These are phyloP conservation scores for Eucera pruinosa DNA, from an alignment of 2,888 invertebrate species.

Conservation along the genomic window DNA sequence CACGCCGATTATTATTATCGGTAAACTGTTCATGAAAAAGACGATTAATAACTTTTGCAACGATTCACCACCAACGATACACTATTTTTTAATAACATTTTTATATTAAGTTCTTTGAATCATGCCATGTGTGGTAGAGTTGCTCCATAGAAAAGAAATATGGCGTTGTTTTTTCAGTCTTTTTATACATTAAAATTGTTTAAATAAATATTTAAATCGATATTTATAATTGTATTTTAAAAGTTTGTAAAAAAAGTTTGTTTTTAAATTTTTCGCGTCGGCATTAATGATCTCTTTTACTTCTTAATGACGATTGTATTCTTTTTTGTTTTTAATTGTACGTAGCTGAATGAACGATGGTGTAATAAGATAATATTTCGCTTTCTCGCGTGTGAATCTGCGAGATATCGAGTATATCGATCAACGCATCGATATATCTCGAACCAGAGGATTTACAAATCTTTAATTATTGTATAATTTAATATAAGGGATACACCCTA, in stretches of 20 bases:
- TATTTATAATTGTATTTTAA: slow-evolving; percentile 9
- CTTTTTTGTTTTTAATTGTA: neutral
- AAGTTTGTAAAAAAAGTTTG: neutral
- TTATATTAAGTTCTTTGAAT: slow-evolving; percentile 9
- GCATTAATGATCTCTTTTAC: slow-evolving; percentile 26
- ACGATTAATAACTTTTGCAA: slow-evolving; percentile 51
- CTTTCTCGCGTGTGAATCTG: slow-evolving; percentile 23
- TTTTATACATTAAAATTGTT: neutral
- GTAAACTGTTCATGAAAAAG: neutral
- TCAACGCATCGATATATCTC: slow-evolving; percentile 34
- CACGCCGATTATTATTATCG: slow-evolving; percentile 3
- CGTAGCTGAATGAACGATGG: slow-evolving; percentile 14
- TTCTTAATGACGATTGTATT: neutral
- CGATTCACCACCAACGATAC: slow-evolving; percentile 57
- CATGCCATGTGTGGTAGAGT: neutral
- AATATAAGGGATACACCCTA: slow-evolving; percentile 20
- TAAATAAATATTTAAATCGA: no score
- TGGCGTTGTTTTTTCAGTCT: slow-evolving; percentile 19
- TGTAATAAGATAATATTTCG: slow-evolving; percentile 1
- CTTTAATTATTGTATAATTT: slow-evolving; percentile 32
- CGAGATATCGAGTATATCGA: slow-evolving; percentile 14
- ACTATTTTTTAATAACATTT: slow-evolving; percentile 25
- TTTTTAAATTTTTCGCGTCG: slow-evolving; percentile 3
- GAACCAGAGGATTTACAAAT: slow-evolving; percentile 19
- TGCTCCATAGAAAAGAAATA: neutral